Base-by-base conservation (phyloP, 1,140 invertebrate species). In the Cataglyphis hispanica region DNA sequence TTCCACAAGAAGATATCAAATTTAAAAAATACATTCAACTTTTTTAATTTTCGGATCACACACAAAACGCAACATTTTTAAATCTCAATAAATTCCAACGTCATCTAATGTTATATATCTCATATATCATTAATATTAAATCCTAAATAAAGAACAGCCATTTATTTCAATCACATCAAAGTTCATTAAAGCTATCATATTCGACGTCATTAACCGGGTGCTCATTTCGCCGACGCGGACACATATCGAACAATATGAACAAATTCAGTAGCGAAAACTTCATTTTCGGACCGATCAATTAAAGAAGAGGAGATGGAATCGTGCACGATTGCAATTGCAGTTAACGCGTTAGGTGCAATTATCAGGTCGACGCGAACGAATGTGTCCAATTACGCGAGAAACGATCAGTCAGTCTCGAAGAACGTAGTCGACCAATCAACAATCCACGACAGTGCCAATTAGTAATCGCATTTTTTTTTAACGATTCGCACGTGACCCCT, bases 321-420 rank as follows among this genome's bases (percentile, higher is more conserved):
- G 53, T 87, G 43, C 85, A 81, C 58, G 61, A 67, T 8, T 27
- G 70, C 67, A 61, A 25, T 84, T 72, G 76, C 84, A 80, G 91
- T 92, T 90, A 90, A 87, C 76, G 91, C 40, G 89, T 91, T 91
- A 93, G 92, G 88, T 81, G 91, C 87, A 92, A 93, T 93, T 93
- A 93, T 84, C 89, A 88, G 40, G 34, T 53, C 60, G 86, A 80
- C 89, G 86, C 89, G 89, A 93, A 93, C 89, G 88, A 92, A 92
- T 91, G 90, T 87, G 88, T 90, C 88, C 91, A 93, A 92, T 93
- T 93, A 92, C 88, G 85, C 84, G 91, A 90, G 86, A 31, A 60
- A 58, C 40, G 60, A 69, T 76, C 76, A 22, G 53, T 19, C 50
- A 43, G 16, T 19, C 46, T 58, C 83, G 56, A 75, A 63, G 84